phyloP scores from a whole-genome alignment of 2,113 vertebrate species.

The Paracanthobrama guichenoti region DNA sequence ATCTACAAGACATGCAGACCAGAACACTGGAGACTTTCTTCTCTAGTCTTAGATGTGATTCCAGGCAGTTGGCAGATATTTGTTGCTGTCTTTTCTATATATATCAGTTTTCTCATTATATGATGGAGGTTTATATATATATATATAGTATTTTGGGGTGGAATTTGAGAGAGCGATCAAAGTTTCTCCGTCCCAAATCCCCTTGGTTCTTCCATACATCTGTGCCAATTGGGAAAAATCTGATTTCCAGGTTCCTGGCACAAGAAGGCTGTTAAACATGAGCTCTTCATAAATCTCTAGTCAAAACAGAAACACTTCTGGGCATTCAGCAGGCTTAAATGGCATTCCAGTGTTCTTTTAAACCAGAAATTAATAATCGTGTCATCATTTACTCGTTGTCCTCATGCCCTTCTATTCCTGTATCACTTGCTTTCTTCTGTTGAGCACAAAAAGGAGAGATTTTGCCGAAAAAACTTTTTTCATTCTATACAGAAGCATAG shows the following conservation, averaged over 20 bases:
- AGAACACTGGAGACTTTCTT: not conserved
- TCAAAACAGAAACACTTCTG: not conserved
- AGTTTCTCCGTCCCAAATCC: not conserved
- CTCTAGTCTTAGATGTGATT: not conserved
- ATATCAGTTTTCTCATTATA: constrained; percentile 1
- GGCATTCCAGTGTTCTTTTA: not conserved
- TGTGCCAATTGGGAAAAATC: not conserved
- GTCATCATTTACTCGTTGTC: not conserved
- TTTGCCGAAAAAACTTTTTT: no score
- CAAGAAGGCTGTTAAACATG: not conserved
- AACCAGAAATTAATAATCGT: not conserved
- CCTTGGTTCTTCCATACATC: not conserved
- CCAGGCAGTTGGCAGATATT: not conserved
- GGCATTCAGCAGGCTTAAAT: not conserved
- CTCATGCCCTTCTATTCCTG: not conserved
- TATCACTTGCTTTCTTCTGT: not conserved
- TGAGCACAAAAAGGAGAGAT: not conserved
- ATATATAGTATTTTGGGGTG: not conserved
- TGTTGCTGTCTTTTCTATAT: not conserved
- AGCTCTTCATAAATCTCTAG: not conserved
- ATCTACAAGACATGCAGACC: not conserved
- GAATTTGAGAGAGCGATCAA: not conserved
- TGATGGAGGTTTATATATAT: no score
- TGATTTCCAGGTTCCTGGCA: not conserved
- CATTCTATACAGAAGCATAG: not conserved